A percentile compares a stretch with the other conserved stretches of the same genome.
phyloP scores from a whole-genome alignment of 2,113 vertebrate species.

The Apus apus region DNA sequence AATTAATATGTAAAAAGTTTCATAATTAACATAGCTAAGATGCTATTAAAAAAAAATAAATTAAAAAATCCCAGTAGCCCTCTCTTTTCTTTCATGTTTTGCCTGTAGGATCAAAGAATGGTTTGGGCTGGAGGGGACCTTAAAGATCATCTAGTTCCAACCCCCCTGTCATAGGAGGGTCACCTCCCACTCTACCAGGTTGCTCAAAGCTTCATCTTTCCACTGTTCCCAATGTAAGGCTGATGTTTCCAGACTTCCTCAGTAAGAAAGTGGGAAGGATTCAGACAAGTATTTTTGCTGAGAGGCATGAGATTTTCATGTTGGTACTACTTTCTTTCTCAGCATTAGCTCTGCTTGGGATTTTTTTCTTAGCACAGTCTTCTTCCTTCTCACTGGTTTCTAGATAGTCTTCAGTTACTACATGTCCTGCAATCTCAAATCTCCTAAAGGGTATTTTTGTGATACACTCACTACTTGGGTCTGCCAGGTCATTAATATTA shows the following conservation, averaged over 20 bases:
- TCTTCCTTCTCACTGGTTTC: neutral
- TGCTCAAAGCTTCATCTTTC: neutral
- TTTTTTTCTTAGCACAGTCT: neutral
- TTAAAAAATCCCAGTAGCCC: neutral
- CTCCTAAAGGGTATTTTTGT: neutral
- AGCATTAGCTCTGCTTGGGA: accelerated
- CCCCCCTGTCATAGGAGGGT: no score
- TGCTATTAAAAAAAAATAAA: neutral
- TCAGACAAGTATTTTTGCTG: neutral
- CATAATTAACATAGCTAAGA: no score
- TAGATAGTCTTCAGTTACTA: neutral
- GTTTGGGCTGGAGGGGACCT: no score
- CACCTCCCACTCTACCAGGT: no score
- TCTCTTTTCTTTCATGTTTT: neutral
- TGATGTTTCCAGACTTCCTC: neutral
- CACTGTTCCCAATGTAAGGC: neutral
- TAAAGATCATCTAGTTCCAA: no score
- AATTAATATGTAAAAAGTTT: no score
- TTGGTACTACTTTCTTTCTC: neutral
- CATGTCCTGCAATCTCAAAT: neutral
- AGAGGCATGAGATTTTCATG: neutral
- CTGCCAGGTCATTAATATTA: neutral
- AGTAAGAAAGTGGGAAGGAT: neutral
- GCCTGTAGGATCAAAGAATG: no score
- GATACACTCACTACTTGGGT: neutral